These are phyloP conservation scores for Toxotes jaculatrix DNA, from an alignment of 2,113 vertebrate genomes.

Conservation along the genomic window DNA sequence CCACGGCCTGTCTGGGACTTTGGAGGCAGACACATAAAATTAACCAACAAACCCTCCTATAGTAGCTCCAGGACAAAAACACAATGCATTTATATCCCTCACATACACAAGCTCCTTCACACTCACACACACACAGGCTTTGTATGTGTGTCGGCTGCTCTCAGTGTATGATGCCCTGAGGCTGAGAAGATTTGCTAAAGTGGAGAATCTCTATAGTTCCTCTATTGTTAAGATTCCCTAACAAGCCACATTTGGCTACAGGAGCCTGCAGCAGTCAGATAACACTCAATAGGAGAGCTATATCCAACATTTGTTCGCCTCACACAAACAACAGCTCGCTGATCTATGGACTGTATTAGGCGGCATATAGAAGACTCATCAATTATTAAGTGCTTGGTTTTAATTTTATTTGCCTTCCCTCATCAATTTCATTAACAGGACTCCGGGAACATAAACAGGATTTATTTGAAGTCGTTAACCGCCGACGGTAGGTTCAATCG, in stretches of 20 bases:
- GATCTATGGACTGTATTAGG: neutral
- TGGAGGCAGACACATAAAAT: constrained; percentile 7
- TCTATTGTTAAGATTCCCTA: constrained; percentile 37
- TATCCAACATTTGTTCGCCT: neutral
- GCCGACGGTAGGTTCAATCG: neutral
- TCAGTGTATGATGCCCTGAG: constrained; percentile 38
- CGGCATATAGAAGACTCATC: neutral
- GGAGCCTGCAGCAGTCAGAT: constrained; percentile 38
- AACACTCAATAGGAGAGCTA: neutral
- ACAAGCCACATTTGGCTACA: constrained; percentile 31
- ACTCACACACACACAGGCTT: neutral
- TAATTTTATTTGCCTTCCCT: constrained; percentile 41
- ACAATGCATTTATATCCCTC: constrained; percentile 18
- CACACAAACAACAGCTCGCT: constrained; percentile 8
- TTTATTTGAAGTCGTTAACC: constrained; percentile 29
- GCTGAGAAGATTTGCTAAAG: constrained; percentile 41
- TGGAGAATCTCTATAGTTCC: constrained; percentile 29
- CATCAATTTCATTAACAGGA: constrained; percentile 44
- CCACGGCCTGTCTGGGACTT: neutral
- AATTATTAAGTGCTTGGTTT: constrained; percentile 35
- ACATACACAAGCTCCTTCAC: neutral
- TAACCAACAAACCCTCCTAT: constrained; percentile 19
- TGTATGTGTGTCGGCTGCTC: neutral
- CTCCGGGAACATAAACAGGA: constrained; percentile 19
- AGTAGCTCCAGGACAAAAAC: constrained; percentile 15